phyloP scores from a whole-genome alignment of 2,888 invertebrate genomes.

The Chrysolina americana region DNA sequence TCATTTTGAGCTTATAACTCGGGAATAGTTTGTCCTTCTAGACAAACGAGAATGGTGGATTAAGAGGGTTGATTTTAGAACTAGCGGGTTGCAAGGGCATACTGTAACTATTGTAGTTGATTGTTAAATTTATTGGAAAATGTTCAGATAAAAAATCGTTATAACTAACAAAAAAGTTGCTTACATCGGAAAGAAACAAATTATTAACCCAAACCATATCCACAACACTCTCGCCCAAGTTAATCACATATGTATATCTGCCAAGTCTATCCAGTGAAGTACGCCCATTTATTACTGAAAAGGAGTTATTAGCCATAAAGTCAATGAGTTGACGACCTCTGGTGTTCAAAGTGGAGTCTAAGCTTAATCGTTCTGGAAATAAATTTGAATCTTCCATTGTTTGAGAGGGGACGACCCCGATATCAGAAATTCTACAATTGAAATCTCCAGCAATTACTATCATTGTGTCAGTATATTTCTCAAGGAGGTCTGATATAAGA shows the following conservation, averaged over 20 bases:
- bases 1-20: not conserved
- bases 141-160: slow-evolving; percentile 15
- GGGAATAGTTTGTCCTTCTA: not conserved
- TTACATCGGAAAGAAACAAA: slow-evolving; percentile 6
- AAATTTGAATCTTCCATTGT: not conserved
- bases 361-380: slow-evolving; percentile 5
- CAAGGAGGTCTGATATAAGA: no score
- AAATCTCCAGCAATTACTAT: no score
- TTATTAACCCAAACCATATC: slow-evolving; percentile 10
- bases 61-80: no score
- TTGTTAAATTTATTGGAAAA: not conserved
- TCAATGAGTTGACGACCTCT: slow-evolving; percentile 11
- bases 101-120: not conserved
- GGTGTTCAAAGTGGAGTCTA: not conserved
- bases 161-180: not conserved
- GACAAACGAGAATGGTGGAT: not conserved
- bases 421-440: no score
- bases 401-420: no score
- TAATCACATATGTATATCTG: not conserved
- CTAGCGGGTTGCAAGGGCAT: not conserved
- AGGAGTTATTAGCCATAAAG: slow-evolving; percentile 11
- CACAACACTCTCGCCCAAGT: slow-evolving; percentile 6
- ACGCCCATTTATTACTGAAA: slow-evolving; percentile 7
- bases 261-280: slow-evolving; percentile 13
- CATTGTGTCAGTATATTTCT: no score